A percentile compares a stretch with the other conserved stretches of the same genome.
These are phyloP conservation scores for Haliclona indistincta DNA, from an alignment of 37 sponge, comb jelly and placozoan genomes.

Conservation along the genomic window DNA sequence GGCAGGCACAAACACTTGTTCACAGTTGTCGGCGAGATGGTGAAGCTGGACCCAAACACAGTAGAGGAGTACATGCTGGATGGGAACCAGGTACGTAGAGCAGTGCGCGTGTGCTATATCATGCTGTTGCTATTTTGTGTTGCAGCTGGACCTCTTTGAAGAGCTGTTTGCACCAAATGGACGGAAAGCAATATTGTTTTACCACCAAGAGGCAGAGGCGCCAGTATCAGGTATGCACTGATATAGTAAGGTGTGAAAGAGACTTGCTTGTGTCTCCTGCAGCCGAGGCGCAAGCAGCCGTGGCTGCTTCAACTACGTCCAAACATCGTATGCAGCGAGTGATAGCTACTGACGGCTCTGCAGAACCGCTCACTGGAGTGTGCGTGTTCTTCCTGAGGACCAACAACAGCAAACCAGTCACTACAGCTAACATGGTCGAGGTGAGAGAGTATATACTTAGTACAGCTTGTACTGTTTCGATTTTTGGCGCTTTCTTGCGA, in stretches of 20 bases:
- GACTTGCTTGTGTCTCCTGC: background rate
- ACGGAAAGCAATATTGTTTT: conserved; percentile 71
- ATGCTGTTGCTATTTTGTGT: background rate
- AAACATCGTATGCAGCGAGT: conserved; percentile 46
- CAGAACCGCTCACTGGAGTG: conserved; percentile 60
- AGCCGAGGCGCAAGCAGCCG: conserved; percentile 33
- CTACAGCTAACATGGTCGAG: conserved; percentile 60
- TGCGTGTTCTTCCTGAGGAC: conserved; percentile 81
- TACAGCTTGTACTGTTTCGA: background rate
- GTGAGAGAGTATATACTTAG: conserved; percentile 3
- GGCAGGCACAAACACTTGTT: conserved; percentile 69
- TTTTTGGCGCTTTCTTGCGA: background rate
- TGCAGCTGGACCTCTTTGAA: conserved; percentile 76
- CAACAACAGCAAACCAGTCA: conserved; percentile 52
- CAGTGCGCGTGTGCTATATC: background rate
- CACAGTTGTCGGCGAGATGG: conserved; percentile 48
- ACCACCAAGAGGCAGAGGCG: conserved; percentile 71
- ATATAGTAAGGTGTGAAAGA: background rate
- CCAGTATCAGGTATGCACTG: conserved; percentile 64
- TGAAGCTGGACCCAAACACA: conserved; percentile 38
- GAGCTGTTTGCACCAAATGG: conserved; percentile 84
- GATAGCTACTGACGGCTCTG: conserved; percentile 73
- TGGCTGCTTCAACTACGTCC: conserved; percentile 15
- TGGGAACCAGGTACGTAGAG: conserved; percentile 80
- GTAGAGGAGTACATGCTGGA: conserved; percentile 82